Conservation (phyloP, 1,140 invertebrate genomes). For the Antheraea mylitta region DNA sequence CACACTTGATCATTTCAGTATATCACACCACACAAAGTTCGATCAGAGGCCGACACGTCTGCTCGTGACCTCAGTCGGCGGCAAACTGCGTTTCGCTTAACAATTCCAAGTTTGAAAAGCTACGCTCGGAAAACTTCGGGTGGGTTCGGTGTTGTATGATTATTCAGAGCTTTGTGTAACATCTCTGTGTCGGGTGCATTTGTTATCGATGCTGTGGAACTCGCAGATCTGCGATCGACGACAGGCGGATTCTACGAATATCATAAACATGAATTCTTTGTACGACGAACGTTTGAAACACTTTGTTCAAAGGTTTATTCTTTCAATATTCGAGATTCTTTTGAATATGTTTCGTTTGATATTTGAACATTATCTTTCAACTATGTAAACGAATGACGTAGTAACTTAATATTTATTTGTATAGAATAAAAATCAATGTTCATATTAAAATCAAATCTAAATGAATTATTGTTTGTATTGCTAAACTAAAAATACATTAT, state of each 20-base stretch:
- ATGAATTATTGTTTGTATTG: too few relatives aligned
- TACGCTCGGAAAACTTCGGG: slow-evolving; percentile 23
- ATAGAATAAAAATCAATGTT: too few relatives aligned
- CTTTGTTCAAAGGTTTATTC: not conserved
- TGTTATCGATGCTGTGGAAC: slow-evolving; percentile 12
- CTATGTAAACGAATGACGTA: not conserved
- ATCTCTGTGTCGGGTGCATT: slow-evolving; percentile 12
- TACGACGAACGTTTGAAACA: not conserved
- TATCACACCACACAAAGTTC: slow-evolving; percentile 22
- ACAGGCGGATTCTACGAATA: slow-evolving; percentile 11
- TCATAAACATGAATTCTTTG: slow-evolving; percentile 10
- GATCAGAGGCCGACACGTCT: slow-evolving; percentile 16
- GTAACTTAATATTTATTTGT: not conserved
- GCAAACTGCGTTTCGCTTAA: slow-evolving; percentile 32
- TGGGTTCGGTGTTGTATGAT: slow-evolving; percentile 30
- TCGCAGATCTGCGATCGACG: slow-evolving; percentile 9
- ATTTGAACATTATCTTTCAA: not conserved
- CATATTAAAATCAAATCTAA: too few relatives aligned
- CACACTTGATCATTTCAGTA: slow-evolving; percentile 38
- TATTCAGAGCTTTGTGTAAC: slow-evolving; percentile 18
- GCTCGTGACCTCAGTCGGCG: slow-evolving; percentile 24
- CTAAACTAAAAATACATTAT: too few relatives aligned
- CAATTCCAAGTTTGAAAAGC: slow-evolving; percentile 25
- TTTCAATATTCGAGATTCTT: slow-evolving; percentile 2
- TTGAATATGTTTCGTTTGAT: not conserved